phyloP scores from a whole-genome alignment of 2,888 invertebrate genomes.

The Drosophila recens region DNA sequence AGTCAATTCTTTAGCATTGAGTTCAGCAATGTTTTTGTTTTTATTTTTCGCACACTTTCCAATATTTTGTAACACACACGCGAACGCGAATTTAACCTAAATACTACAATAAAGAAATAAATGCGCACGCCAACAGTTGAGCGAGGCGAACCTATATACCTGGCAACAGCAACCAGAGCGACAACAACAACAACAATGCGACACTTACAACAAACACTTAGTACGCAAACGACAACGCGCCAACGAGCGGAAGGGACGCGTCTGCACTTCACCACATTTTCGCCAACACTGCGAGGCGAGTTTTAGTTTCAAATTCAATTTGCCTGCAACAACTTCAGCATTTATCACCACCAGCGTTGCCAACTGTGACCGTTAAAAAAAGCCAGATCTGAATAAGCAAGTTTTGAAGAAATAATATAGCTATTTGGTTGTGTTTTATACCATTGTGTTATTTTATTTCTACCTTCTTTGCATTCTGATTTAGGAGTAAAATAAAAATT shows the following conservation, averaged over 20 bases:
- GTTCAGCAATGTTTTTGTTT: conserved; percentile 25
- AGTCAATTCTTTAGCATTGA: conserved; percentile 17
- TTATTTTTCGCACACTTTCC: conserved; percentile 76
- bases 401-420: too few relatives aligned
- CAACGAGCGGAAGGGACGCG: conserved; percentile 62
- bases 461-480: too few relatives aligned
- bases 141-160: conserved; percentile 51
- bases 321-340: conserved; percentile 51
- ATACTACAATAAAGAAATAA: conserved; percentile 54
- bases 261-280: conserved; percentile 78
- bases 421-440: too few relatives aligned
- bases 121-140: conserved; percentile 59
- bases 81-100: conserved; percentile 81
- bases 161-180: conserved; percentile 45
- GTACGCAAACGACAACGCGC: conserved; percentile 55
- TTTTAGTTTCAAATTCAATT: conserved; percentile 57
- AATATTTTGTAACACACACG: conserved; percentile 78
- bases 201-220: conserved; percentile 55
- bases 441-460: too few relatives aligned
- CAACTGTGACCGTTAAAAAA: too few relatives aligned
- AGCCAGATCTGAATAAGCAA: too few relatives aligned
- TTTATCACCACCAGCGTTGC: too few relatives aligned
- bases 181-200: conserved; percentile 16
- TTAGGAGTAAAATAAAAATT: too few relatives aligned
- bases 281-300: conserved; percentile 72